These are phyloP conservation scores for Aleadryas rufinucha DNA, from an alignment of 2,113 vertebrate genomes.

Conservation along the genomic window DNA sequence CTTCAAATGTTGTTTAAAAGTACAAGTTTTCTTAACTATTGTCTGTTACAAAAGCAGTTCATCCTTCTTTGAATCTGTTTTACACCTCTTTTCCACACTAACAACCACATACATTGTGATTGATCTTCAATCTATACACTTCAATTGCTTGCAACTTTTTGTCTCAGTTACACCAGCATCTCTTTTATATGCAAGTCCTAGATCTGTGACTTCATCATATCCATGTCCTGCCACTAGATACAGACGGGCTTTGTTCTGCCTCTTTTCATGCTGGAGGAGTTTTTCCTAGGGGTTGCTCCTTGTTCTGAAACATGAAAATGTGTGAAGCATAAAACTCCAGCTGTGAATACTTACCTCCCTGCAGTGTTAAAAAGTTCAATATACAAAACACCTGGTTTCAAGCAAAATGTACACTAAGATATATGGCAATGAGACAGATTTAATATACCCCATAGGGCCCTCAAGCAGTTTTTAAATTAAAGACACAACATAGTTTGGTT, in stretches of 20 bases:
- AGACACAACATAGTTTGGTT: slow-evolving; percentile 62
- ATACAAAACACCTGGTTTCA: slow-evolving; percentile 85
- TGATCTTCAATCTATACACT: slow-evolving; percentile 47
- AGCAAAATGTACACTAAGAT: slow-evolving; percentile 79
- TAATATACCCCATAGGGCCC: slow-evolving; percentile 82
- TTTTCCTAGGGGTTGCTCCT: slow-evolving; percentile 71
- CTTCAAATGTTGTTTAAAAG: neutral
- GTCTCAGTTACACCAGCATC: slow-evolving; percentile 30
- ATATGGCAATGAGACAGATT: slow-evolving; percentile 79
- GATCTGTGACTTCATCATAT: slow-evolving; percentile 69
- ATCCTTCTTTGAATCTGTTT: slow-evolving; percentile 7
- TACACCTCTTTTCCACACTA: neutral
- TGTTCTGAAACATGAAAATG: slow-evolving; percentile 85
- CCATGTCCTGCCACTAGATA: slow-evolving; percentile 65
- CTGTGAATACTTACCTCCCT: slow-evolving; percentile 85
- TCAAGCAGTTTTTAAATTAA: slow-evolving; percentile 76
- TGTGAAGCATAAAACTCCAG: slow-evolving; percentile 84
- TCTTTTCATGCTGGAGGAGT: slow-evolving; percentile 64
- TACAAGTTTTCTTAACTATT: slow-evolving; percentile 10
- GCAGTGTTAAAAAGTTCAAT: slow-evolving; percentile 83
- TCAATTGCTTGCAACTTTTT: slow-evolving; percentile 49
- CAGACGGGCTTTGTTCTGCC: slow-evolving; percentile 72
- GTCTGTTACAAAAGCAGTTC: slow-evolving; percentile 11
- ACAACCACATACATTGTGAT: neutral
- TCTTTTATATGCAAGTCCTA: slow-evolving; percentile 70